Evolutionary conservation across 2,113 vertebrate species (phyloP).

Genomic region (Tachuris rubrigastra): DNA sequence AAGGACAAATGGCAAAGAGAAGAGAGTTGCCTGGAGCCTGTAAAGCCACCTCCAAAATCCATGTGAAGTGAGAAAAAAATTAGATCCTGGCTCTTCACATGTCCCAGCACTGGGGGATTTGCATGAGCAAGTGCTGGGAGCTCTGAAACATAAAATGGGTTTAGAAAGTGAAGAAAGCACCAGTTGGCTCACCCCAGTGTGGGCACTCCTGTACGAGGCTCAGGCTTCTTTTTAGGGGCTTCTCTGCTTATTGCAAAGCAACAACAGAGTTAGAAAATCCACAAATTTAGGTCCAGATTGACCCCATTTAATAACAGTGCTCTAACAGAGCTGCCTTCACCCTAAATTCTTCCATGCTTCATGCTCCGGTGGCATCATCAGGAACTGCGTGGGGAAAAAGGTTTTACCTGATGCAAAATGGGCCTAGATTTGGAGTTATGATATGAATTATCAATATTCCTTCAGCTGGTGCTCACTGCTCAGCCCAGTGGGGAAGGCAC

Average conservation of each 20-base stretch:
- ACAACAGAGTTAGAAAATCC: background rate
- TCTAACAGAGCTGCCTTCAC: background rate
- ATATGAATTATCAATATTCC: background rate
- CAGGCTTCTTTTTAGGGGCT: background rate
- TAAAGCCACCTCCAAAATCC: background rate
- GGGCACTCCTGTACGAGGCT: background rate
- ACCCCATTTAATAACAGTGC: background rate
- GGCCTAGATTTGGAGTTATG: background rate
- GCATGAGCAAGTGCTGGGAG: fast-evolving
- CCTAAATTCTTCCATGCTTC: background rate
- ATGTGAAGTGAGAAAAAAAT: background rate
- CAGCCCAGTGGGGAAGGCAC: background rate
- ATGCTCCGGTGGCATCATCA: fast-evolving
- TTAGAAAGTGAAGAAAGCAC: background rate
- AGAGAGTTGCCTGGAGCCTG: background rate
- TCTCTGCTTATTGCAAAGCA: background rate
- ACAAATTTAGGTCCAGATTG: fast-evolving
- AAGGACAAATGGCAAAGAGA: background rate
- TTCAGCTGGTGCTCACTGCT: background rate
- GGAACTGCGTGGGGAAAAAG: background rate
- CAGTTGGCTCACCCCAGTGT: fast-evolving
- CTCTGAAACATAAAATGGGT: background rate
- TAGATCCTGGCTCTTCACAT: background rate
- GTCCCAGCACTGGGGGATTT: background rate
- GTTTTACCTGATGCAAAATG: background rate